phyloP scores from a whole-genome alignment of 1,140 invertebrate species.

The Achatina immaculata region DNA sequence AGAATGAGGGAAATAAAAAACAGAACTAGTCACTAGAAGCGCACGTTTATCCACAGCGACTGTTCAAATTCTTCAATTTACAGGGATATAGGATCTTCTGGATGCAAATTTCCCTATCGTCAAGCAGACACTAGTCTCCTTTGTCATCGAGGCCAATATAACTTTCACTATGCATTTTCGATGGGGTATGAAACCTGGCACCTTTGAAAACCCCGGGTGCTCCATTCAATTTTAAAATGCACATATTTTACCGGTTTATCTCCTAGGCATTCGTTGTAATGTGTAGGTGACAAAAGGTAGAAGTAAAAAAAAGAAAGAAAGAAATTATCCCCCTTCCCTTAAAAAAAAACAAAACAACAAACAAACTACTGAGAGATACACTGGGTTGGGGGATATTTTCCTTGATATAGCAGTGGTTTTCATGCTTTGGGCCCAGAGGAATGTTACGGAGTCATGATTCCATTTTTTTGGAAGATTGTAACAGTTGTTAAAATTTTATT shows the following conservation, averaged over 20 bases:
- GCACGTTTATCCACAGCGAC: neutral
- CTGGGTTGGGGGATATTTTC: no score
- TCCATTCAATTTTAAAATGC: constrained; percentile 8
- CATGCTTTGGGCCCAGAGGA: no score
- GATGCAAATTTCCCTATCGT: constrained; percentile 2
- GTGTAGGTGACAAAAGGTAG: neutral
- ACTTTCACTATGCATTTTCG: neutral
- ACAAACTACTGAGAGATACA: no score
- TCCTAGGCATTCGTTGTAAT: neutral
- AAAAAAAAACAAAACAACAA: no score
- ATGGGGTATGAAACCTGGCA: neutral
- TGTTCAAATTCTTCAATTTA: constrained; percentile 10
- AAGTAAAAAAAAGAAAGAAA: no score
- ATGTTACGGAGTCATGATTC: no score
- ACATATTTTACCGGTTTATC: neutral
- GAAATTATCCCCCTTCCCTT: no score
- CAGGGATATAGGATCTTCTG: neutral
- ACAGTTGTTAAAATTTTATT: no score
- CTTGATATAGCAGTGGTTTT: no score
- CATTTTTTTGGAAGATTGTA: no score
- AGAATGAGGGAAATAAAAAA: neutral
- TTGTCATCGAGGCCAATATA: neutral
- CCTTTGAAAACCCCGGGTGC: neutral
- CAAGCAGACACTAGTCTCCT: neutral
- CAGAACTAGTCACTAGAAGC: neutral